A percentile compares a stretch with the other conserved stretches of the same genome.
These are phyloP conservation scores for cat (Felis catus) DNA, from an alignment of 2,113 vertebrate genomes.

Conservation along the genomic window DNA sequence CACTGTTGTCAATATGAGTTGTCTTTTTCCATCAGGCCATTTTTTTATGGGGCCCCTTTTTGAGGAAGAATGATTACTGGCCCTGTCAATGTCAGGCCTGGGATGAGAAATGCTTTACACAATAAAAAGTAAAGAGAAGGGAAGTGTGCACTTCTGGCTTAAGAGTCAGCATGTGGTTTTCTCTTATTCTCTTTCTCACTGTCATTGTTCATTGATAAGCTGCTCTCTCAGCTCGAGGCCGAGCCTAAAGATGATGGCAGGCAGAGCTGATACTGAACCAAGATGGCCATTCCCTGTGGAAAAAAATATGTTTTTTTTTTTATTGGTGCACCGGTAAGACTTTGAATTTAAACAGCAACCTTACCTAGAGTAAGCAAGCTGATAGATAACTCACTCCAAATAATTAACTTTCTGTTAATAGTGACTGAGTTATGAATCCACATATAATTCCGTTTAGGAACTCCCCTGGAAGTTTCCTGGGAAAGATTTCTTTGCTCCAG, in stretches of 20 bases:
- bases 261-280: background rate
- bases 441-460: background rate
- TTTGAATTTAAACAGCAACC: background rate
- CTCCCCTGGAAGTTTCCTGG: too few species aligned
- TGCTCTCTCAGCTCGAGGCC: background rate
- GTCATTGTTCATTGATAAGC: background rate
- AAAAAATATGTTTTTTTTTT: background rate
- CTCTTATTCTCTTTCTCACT: background rate
- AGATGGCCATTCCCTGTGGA: background rate
- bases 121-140: background rate
- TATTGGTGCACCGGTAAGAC: background rate
- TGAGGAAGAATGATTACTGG: background rate
- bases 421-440: background rate
- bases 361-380: background rate
- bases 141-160: background rate
- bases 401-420: background rate
- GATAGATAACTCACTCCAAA: background rate
- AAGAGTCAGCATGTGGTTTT: too few species aligned
- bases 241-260: background rate
- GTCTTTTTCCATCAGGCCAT: accelerated
- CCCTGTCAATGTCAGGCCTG: background rate
- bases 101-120: background rate
- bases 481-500: background rate
- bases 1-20: background rate
- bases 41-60: background rate